Evolutionary conservation across 2,888 invertebrate genomes (phyloP).

Genomic region (Pandemis cinnamomeana): DNA sequence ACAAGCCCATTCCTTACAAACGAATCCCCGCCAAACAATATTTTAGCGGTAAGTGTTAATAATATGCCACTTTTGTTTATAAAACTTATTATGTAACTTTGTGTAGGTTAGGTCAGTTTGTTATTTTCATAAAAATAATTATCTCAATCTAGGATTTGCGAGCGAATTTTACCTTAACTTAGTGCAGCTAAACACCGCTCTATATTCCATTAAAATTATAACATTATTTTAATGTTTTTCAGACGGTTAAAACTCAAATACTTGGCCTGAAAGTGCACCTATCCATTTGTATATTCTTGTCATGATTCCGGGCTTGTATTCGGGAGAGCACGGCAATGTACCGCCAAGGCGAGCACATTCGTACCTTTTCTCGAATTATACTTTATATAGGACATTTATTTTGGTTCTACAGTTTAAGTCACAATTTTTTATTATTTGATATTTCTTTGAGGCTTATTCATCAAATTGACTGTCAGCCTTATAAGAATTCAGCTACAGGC

Average conservation of each 20-base stretch:
- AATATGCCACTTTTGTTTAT: conserved; percentile 25
- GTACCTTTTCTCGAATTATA: too few relatives aligned
- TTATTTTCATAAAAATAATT: conserved; percentile 40
- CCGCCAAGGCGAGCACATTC: too few relatives aligned
- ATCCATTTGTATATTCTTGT: too few relatives aligned
- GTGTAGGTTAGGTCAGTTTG: conserved; percentile 60
- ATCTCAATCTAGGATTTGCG: conserved; percentile 4
- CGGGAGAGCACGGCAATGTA: neutral
- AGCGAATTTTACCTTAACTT: neutral
- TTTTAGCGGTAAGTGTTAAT: conserved; percentile 85
- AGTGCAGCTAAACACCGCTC: neutral
- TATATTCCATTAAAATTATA: neutral
- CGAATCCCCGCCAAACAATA: conserved; percentile 89
- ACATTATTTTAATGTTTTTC: too few relatives aligned
- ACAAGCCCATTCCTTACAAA: conserved; percentile 89
- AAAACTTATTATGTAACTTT: conserved; percentile 69
- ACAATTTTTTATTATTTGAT: too few relatives aligned
- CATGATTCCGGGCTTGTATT: neutral
- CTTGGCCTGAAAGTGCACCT: too few relatives aligned
- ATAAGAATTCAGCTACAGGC: too few relatives aligned
- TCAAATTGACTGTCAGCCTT: too few relatives aligned
- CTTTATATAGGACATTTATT: too few relatives aligned
- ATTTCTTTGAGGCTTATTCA: too few relatives aligned
- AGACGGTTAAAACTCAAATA: too few relatives aligned
- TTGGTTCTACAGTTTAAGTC: too few relatives aligned